Evolutionary conservation across 2,113 vertebrate genomes (phyloP).

Genomic region (Mustela nigripes): DNA sequence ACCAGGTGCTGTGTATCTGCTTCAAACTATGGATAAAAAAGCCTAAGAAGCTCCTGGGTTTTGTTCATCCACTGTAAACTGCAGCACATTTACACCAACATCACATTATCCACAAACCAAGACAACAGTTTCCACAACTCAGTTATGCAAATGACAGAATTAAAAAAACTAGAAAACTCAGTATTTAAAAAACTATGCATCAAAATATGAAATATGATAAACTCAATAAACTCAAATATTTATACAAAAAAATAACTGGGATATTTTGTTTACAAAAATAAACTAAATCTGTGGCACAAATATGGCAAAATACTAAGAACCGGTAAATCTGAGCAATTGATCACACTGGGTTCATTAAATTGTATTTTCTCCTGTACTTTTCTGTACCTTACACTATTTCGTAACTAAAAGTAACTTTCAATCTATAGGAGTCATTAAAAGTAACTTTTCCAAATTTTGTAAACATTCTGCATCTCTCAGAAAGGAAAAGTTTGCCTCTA

Average conservation of each 20-base stretch:
- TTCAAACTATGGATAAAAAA: background rate
- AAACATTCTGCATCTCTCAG: background rate
- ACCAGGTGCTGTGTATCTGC: background rate
- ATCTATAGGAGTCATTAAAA: background rate
- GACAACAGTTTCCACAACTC: background rate
- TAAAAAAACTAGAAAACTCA: no score
- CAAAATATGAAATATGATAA: background rate
- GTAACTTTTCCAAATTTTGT: constrained; percentile 1
- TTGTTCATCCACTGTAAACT: background rate
- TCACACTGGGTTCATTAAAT: background rate
- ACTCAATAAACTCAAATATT: background rate
- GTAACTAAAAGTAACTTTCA: background rate
- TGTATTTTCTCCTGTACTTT: background rate
- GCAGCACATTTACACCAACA: constrained; percentile 7
- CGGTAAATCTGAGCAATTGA: background rate
- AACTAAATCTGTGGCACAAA: background rate
- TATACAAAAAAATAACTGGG: background rate
- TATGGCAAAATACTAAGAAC: constrained; percentile 11
- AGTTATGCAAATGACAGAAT: no score
- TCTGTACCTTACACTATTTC: background rate
- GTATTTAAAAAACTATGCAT: background rate
- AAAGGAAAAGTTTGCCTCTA: constrained; percentile 11
- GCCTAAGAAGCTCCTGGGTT: background rate
- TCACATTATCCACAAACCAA: constrained; percentile 1
- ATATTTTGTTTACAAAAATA: constrained; percentile 13